Evolutionary conservation across 2,888 invertebrate genomes (phyloP), one percentile per base, ranked within the genome.

Genomic region (Caenorhabditis sinica): DNA sequence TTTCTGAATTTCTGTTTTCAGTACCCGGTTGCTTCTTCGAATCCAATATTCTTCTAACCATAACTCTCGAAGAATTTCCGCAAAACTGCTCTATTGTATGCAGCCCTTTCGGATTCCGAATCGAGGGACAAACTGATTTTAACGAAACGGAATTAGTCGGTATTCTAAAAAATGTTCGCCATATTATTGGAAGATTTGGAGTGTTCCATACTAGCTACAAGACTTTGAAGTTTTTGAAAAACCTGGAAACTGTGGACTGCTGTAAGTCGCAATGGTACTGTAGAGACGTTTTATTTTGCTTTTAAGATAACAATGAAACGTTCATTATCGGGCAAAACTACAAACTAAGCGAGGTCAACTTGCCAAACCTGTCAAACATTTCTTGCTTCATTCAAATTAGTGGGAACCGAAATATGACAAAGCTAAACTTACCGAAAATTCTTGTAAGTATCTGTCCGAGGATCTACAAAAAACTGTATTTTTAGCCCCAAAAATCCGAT

Each of bases 221-320:
- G 5, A 30, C n/a, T 5, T 17, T 11, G 0, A 28, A 40, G 2
- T 51, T 66, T 49, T 45, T 66, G 49, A 49, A 28, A 2, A 28
- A 40, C 0, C 45, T 66, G 45, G 66, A 66, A 20, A 33, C 66
- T 33, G 20, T 66, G 6, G 66, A 66, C 30, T 66, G 66, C 15
- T 49, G 66, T 66, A 13, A 49, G 66, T 28, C n/a, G 11, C 11
- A 63, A 30, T 0, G 1, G 3, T 11, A 9, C 3, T 8, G 15
- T 11, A n/a, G n/a, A 25, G 11, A 43, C 25, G 2, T 13, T 6
- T 25, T 23, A 28, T 15, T 45, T 40, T 9, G 17, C n/a, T n/a
- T n/a, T n/a, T n/a, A 25, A 66, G 51, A 51, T 23, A 53, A 68
- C 13, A 20, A 11, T 11, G 68, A 53, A 15, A 25, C 36, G 8